Base-by-base conservation (phyloP, 2,797 vertebrate genomes). In the Clangula hyemalis region DNA sequence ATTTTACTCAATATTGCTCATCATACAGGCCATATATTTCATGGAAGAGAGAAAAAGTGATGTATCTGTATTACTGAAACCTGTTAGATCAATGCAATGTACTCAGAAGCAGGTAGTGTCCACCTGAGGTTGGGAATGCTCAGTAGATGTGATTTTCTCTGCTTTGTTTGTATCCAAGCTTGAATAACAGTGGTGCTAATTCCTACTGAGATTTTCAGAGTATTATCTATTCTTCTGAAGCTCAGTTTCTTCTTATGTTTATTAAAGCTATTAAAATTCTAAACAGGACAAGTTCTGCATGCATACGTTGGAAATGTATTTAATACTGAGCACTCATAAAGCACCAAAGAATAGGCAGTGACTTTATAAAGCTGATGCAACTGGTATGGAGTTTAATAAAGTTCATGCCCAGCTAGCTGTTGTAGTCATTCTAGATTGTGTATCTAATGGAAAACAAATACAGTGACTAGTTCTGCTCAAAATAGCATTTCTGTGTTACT, bases 391-490 rank as follows among this genome's bases (percentile, higher is more conserved):
- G 53, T 95, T 96, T 95, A 93, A 84, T 92, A 92, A 94, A 81
- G 84, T 76, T 95, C 66, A 51, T 94, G 82, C 69, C 84, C 73
- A 89, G 72, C 39, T 94, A 81, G 90, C 84, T 94, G 70, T 66
- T 94, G 81, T 62, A 93, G 41, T 89, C 66, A 39, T 81, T 94
- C 57, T 94, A 77, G 87, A 89, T 95, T 90, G 34, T 65, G 28
- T 95, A 95, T 93, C 96, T 93, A 84, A 91, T 89, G 56, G 85
- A 97, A 95, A 96, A 95, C 95, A 96, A 96, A 97, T 87, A 87
- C 69, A 58, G 57, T 7, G 8, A 91, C 78, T 66, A 82, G 71
- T 74, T 93, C 81, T 96, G 88, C 93, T 94, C 69, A 85, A 79
- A 96, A 96, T 89, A 95, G 86, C 54, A 54, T 90, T 92, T 94